These are phyloP conservation scores for Sprattus sprattus DNA, from an alignment of 2,113 vertebrate genomes.

Conservation along the genomic window DNA sequence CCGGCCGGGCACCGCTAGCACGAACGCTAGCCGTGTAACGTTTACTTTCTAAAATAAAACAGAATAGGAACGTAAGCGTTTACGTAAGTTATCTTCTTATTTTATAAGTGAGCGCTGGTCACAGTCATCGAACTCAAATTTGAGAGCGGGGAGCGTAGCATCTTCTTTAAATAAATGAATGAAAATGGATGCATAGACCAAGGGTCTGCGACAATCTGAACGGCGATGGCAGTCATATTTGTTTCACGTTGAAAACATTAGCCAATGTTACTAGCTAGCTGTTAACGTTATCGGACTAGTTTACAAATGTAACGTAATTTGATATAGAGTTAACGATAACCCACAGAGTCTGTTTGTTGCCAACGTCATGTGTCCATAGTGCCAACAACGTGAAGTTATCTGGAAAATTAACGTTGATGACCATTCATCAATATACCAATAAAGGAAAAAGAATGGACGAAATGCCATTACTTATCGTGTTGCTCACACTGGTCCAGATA, in stretches of 20 bases:
- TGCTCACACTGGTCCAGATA: not conserved
- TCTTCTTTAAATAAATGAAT: not conserved
- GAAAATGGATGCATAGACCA: not conserved
- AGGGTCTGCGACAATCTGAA: not conserved
- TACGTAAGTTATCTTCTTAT: not conserved
- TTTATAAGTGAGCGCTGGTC: not conserved
- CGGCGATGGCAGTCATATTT: not conserved
- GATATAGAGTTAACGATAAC: not conserved
- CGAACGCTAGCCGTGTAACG: not conserved
- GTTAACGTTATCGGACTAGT: not conserved
- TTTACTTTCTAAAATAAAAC: not conserved
- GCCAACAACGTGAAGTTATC: not conserved
- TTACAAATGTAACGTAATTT: not conserved
- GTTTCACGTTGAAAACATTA: not conserved
- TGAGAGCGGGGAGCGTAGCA: not conserved
- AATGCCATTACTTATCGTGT: not conserved
- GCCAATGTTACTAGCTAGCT: not conserved
- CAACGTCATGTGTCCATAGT: not conserved
- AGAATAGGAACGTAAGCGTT: not conserved
- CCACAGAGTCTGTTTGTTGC: not conserved
- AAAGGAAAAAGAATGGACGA: not conserved
- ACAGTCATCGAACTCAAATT: not conserved
- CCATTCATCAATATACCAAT: not conserved
- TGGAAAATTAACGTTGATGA: not conserved
- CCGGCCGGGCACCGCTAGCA: no score